Evolutionary conservation across 2,888 invertebrate species (phyloP), one percentile per base, ranked within the genome.

Genomic region (Esperia sulphurella): DNA sequence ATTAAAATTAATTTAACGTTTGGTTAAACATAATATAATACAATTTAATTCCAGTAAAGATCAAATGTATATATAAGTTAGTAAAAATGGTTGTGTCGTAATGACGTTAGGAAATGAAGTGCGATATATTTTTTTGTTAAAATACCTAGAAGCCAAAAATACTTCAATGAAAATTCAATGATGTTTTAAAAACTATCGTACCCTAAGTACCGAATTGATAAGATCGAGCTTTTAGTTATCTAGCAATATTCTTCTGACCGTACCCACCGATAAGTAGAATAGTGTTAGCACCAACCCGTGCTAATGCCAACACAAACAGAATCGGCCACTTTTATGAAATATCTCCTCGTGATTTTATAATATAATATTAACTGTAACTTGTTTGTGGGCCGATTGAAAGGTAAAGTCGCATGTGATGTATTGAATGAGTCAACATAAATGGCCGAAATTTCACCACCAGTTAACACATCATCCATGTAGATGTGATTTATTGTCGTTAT

Each of bases 321-420:
- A 82, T 85, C 67, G 51, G 52, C 63, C 53, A 59, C 62, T 66
- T 63, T 66, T 70, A 70, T 57, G 68, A 75, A 72, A 77, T 74
- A 68, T 61, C 68, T 63, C 31, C 76, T 65, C 87, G 88, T 89
- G 87, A 87, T 87, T 79, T 84, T 73, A 85, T 85, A 83, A 88
- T 89, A 83, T 74, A 83, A 77, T 65, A 73, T 71, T 85, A 85
- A 85, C 88, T 81, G 87, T 87, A 75, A 66, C 59, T 58, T 73
- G 60, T 79, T 79, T 78, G 78, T 79, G 65, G 60, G 61, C 5
- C 63, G 71, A 67, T 79, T 75, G 72, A 75, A 71, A 76, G 68
- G 71, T 73, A 33, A 29, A 41, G 47, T 33, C 44, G 41, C 51
- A 52, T 46, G 46, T 31, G 47, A 45, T 50, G 30, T 59, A 59